Evolutionary conservation across 2,888 invertebrate species (phyloP).

Genomic region (Onchidella celtica): DNA sequence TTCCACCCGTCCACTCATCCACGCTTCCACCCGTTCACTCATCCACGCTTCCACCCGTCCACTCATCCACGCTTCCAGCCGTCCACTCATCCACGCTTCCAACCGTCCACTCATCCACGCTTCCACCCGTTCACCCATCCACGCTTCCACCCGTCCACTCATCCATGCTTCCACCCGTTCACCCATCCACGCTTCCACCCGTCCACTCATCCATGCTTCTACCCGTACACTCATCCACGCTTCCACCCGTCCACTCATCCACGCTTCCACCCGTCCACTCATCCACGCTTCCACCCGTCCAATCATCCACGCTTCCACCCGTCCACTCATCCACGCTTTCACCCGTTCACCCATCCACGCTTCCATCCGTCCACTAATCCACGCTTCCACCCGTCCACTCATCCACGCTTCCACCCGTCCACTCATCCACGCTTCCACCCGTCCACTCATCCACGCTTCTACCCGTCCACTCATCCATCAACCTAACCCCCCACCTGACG

Average conservation of each 20-base stretch:
- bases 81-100: no score
- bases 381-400: background rate
- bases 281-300: no score
- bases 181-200: background rate
- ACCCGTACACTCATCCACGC: background rate
- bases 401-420: background rate
- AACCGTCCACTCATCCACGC: no score
- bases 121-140: background rate
- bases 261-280: no score
- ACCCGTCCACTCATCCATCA: background rate
- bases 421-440: background rate
- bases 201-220: background rate
- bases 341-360: background rate
- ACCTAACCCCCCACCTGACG: no score
- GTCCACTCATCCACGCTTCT: background rate
- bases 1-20: background rate
- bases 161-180: background rate
- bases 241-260: background rate
- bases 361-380: background rate
- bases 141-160: no score
- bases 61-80: background rate
- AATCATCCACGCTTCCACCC: background rate
- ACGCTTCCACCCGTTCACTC: background rate
- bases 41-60: constrained; percentile 7
- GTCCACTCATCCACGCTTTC: background rate